Conservation (phyloP, 23 tunicate species). For the Halocynthia roretzi region DNA sequence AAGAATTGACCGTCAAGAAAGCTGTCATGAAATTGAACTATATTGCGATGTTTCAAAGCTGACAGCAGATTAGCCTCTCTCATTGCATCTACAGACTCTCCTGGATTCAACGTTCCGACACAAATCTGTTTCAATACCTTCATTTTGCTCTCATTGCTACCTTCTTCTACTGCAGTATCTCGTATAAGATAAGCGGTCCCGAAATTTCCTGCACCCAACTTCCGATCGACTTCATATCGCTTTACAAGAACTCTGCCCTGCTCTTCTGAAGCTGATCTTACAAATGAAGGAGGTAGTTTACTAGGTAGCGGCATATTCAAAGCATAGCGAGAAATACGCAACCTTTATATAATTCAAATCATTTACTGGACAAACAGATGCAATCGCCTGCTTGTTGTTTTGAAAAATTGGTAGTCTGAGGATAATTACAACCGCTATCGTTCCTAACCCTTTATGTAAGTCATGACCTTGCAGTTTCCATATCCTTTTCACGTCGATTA, state of each 20-base stretch:
- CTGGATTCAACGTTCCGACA: constrained; percentile 87
- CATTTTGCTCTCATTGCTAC: background rate
- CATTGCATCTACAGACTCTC: constrained; percentile 93
- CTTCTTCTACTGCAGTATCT: constrained; percentile 17
- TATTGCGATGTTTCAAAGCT: constrained; percentile 51
- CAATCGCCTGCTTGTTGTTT: too few relatives aligned
- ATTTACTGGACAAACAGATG: background rate
- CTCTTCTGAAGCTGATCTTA: background rate
- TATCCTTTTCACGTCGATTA: too few relatives aligned
- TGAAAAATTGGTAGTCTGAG: too few relatives aligned
- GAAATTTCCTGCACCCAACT: constrained; percentile 91
- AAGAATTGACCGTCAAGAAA: constrained; percentile 81
- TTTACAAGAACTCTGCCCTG: constrained; percentile 12
- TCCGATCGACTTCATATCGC: constrained; percentile 45
- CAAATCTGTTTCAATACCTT: constrained; percentile 87
- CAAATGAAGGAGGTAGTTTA: constrained; percentile 48
- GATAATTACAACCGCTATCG: too few relatives aligned
- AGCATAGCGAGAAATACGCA: background rate
- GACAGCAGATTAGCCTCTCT: constrained; percentile 72
- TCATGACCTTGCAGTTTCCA: too few relatives aligned
- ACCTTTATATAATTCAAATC: background rate
- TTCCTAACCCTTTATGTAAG: too few relatives aligned
- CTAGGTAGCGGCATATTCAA: constrained; percentile 65
- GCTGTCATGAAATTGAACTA: constrained; percentile 84
- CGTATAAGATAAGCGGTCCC: constrained; percentile 70